Evolutionary conservation across 2,113 vertebrate species (phyloP).

Genomic region (Myotis davidii): DNA sequence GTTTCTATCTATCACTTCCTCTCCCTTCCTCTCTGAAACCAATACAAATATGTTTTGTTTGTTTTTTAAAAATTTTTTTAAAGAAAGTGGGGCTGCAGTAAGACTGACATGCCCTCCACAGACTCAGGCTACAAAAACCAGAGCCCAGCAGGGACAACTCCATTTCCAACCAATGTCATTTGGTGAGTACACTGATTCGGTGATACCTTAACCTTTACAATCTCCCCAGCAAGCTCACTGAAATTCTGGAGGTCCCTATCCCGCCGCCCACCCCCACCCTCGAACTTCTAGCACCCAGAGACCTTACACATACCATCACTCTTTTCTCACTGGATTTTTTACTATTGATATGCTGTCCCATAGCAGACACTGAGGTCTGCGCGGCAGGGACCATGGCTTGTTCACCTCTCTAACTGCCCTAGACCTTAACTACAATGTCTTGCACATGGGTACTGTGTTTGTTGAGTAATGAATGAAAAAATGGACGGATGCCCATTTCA

Average conservation of each 20-base stretch:
- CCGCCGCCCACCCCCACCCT: background rate
- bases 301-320: background rate
- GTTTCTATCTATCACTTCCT: too few species aligned
- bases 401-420: background rate
- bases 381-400: fast-evolving
- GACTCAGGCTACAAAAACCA: background rate
- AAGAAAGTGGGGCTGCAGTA: background rate
- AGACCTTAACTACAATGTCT: background rate
- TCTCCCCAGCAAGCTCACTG: background rate
- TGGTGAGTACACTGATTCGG: background rate
- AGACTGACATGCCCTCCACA: background rate
- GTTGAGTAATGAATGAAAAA: background rate
- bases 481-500: background rate
- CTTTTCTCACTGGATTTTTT: background rate
- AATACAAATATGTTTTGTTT: too few species aligned
- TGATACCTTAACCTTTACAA: background rate
- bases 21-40: too few species aligned
- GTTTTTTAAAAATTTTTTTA: too few species aligned
- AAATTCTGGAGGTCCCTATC: background rate
- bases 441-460: background rate
- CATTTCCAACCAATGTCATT: background rate
- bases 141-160: background rate
- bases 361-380: background rate
- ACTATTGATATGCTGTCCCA: background rate
- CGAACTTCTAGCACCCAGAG: background rate